Base-by-base conservation (phyloP, 2,888 invertebrate species). In the Coenonympha glycerion region DNA sequence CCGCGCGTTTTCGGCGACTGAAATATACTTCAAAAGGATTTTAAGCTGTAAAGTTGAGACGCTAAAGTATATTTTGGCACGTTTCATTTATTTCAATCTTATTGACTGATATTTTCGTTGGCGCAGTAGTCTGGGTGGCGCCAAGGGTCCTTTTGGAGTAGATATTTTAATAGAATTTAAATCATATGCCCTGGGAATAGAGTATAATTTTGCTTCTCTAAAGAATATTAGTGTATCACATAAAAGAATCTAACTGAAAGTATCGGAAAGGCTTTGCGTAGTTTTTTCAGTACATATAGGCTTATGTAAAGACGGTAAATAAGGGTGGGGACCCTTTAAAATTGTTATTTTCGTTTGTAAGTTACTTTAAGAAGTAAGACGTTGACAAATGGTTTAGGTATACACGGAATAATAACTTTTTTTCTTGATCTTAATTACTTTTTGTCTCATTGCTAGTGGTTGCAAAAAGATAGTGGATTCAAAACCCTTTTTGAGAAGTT, bases 111-210 rank as follows among this genome's bases (percentile, higher is more conserved):
- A 69, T 39, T 67, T 69, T 65, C 66, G 64, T 59, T 68, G 66
- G 69, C 67, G 68, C 50, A 67, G 64, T 63, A 56, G 53, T 71
- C 73, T 71, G 73, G 74, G 71, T 74, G 74, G 71, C 72, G 71
- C 72, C 73, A 64, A 61, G 49, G 28, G 30, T 31, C 52, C 31
- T 16, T 8, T 28, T 41, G 6, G 11, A 34, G 30, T 9, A 26
- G 8, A n/a, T n/a, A n/a, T 11, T 18, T 34, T 3, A 31, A 45
- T 19, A 9, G 5, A 58, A 39, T 57, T 52, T 40, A n/a, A 30
- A 36, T 47, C 36, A 15, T 58, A 56, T 31, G 0, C 0, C 3
- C 0, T 6, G 2, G 5, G 0, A 0, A 6, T 49, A 52, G 45
- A 30, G 51, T 15, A 11, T 26, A 24, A 3, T 40, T 48, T 49